These are phyloP conservation scores for Bothrops alternatus DNA, from an alignment of 2,797 vertebrate genomes.

Conservation along the genomic window DNA sequence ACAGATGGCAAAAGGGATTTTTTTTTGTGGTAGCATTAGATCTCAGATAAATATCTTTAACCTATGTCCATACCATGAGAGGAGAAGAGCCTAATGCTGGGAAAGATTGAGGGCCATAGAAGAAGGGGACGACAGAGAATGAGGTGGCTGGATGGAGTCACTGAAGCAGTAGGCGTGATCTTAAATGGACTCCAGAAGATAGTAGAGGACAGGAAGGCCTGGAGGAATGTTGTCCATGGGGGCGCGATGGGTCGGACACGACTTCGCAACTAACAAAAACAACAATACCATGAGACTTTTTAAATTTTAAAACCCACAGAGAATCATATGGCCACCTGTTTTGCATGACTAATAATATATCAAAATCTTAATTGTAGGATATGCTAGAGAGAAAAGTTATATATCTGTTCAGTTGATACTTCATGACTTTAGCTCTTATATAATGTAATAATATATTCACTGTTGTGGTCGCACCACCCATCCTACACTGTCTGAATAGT, in stretches of 20 bases:
- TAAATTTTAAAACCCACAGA: neutral
- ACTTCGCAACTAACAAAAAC: no score
- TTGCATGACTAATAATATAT: neutral
- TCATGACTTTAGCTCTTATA: conserved; percentile 11
- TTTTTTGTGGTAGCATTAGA: neutral
- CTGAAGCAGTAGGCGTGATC: no score
- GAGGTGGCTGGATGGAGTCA: no score
- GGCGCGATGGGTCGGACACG: no score
- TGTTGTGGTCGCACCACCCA: conserved; percentile 7
- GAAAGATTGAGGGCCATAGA: no score
- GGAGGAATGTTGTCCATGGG: no score
- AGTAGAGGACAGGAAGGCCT: no score
- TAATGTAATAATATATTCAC: neutral
- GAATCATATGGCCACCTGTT: neutral
- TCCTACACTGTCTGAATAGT: neutral
- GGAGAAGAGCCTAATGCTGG: no score
- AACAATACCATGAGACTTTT: neutral
- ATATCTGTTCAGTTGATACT: neutral
- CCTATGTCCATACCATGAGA: neutral
- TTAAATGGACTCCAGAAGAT: no score
- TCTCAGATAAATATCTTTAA: neutral
- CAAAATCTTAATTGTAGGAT: neutral
- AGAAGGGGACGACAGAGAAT: no score
- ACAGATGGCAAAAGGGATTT: neutral
- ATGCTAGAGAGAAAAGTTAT: neutral